A percentile compares a stretch with the other conserved stretches of the same genome.
These are phyloP conservation scores for Procambarus virginalis DNA, from an alignment of 1,140 invertebrate genomes.

Conservation along the genomic window DNA sequence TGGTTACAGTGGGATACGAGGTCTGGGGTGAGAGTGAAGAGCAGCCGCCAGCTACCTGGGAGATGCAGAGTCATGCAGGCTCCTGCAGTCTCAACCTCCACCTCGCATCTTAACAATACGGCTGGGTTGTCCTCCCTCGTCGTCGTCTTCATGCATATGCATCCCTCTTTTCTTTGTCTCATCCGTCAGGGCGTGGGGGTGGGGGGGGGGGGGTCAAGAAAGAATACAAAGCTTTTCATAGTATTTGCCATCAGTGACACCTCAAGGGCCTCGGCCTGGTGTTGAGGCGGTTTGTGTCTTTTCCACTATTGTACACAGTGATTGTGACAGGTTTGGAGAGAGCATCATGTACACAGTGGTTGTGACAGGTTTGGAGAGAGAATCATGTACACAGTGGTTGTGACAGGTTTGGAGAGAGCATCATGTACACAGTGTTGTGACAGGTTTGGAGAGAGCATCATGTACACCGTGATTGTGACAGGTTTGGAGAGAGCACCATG, in stretches of 20 bases:
- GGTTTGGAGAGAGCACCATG: no score
- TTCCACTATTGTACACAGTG: neutral
- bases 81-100: neutral
- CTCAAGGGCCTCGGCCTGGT: neutral
- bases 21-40: neutral
- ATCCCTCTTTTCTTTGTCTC: neutral
- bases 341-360: neutral
- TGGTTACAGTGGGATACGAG: neutral
- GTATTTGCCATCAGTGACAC: neutral
- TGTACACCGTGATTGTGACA: no score
- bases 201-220: neutral
- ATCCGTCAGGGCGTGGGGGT: neutral
- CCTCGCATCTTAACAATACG: neutral
- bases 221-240: neutral
- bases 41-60: neutral
- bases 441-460: no score
- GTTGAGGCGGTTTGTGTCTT: neutral
- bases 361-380: neutral
- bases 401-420: no score
- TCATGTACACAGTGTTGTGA: no score
- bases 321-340: neutral
- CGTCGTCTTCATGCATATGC: neutral
- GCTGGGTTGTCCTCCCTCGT: neutral
- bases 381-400: no score
- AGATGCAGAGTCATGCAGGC: neutral